Evolutionary conservation across 2,797 vertebrate genomes (phyloP).

Genomic region (Protonibea diacanthus): DNA sequence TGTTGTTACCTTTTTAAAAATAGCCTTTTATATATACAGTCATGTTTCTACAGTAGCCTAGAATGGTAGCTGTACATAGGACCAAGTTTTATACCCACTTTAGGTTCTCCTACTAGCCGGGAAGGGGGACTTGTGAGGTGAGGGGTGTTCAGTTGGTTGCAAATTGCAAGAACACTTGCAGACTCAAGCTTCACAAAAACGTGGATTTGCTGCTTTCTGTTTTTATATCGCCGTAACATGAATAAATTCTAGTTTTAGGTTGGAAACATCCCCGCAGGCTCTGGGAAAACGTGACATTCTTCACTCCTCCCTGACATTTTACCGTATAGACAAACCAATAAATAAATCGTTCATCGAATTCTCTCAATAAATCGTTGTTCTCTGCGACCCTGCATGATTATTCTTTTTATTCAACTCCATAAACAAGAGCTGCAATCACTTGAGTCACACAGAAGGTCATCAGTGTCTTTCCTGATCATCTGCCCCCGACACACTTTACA

Average conservation of each 20-base stretch:
- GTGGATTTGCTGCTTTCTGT: not conserved
- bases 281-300: not conserved
- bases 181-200: not conserved
- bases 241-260: not conserved
- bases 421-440: conserved; percentile 10
- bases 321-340: not conserved
- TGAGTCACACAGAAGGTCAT: conserved; percentile 10
- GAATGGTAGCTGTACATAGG: no score
- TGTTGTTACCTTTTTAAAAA: no score
- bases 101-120: no score
- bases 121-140: no score
- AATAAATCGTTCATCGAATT: not conserved
- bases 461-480: not conserved
- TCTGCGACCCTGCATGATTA: not conserved
- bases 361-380: not conserved
- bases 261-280: no score
- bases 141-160: no score
- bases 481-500: conserved; percentile 36
- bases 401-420: conserved; percentile 5
- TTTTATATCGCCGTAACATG: not conserved
- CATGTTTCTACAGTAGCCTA: no score
- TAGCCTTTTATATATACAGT: no score
- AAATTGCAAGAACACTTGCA: not conserved
- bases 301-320: not conserved
- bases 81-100: no score